These are phyloP conservation scores for Phaonia tiefii DNA, from an alignment of 2,888 invertebrate genomes.

Conservation along the genomic window DNA sequence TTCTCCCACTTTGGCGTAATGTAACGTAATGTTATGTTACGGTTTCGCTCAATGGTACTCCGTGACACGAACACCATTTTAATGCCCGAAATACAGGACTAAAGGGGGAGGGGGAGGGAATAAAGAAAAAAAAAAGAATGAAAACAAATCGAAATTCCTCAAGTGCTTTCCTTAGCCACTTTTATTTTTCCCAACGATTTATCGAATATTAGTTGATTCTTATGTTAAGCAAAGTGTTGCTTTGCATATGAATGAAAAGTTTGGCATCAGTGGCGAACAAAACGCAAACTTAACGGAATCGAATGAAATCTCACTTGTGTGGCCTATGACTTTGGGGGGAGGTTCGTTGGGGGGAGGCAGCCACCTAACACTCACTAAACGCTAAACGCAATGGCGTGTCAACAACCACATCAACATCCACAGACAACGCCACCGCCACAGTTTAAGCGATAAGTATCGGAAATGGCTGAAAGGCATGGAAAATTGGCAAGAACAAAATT, in stretches of 20 bases:
- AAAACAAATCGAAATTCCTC: conserved; percentile 40
- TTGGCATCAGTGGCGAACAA: conserved; percentile 16
- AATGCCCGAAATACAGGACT: too few species aligned
- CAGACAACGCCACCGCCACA: conserved; percentile 41
- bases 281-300: conserved; percentile 23
- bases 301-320: conserved; percentile 30
- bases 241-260: conserved; percentile 60
- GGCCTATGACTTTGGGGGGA: neutral
- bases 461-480: conserved; percentile 61
- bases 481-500: conserved; percentile 40
- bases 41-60: neutral
- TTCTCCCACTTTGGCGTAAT: too few species aligned
- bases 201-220: conserved; percentile 40
- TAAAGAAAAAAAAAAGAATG: neutral
- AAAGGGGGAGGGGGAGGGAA: neutral
- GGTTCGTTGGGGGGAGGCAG: neutral
- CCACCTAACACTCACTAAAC: conserved; percentile 39
- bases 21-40: neutral
- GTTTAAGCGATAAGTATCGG: conserved; percentile 60
- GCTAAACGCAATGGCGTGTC: conserved; percentile 58
- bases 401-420: conserved; percentile 48
- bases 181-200: conserved; percentile 23
- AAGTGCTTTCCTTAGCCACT: conserved; percentile 32
- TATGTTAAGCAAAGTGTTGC: conserved; percentile 40
- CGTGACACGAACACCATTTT: conserved; percentile 58